These are phyloP conservation scores for Hoplias malabaricus DNA, from an alignment of 2,113 vertebrate genomes.

Conservation along the genomic window DNA sequence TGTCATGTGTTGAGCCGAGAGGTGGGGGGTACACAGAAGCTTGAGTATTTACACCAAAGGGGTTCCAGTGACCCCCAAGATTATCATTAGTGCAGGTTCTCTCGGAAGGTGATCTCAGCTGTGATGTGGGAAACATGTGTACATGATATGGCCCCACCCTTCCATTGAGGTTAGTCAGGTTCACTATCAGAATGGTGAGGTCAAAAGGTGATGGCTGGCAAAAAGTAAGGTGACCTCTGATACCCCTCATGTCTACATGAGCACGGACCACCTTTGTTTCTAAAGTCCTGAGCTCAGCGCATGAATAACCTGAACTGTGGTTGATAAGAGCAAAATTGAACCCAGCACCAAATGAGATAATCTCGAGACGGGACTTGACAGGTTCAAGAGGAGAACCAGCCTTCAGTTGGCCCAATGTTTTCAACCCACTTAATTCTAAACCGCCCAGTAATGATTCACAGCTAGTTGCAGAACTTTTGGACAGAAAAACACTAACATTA, in stretches of 20 bases:
- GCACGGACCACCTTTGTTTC: slow-evolving; percentile 65
- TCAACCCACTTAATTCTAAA: slow-evolving; percentile 46
- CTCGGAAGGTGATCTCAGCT: slow-evolving; percentile 44
- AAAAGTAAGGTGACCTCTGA: slow-evolving; percentile 71
- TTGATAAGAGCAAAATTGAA: slow-evolving; percentile 61
- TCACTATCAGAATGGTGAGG: slow-evolving; percentile 64
- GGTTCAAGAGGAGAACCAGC: slow-evolving; percentile 62
- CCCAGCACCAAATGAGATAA: slow-evolving; percentile 2
- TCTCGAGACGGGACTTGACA: slow-evolving; percentile 64
- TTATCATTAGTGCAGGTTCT: slow-evolving; percentile 70
- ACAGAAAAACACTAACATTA: slow-evolving; percentile 53
- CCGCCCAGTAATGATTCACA: slow-evolving; percentile 58
- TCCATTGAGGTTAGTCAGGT: slow-evolving; percentile 64
- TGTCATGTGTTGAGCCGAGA: slow-evolving; percentile 70
- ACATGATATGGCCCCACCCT: slow-evolving; percentile 67
- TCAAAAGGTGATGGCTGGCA: slow-evolving; percentile 75
- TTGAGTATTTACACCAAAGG: slow-evolving; percentile 62
- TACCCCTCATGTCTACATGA: slow-evolving; percentile 70
- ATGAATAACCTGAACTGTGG: slow-evolving; percentile 52
- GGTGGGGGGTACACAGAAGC: slow-evolving; percentile 60
- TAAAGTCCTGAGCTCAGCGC: slow-evolving; percentile 65
- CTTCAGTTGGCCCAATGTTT: slow-evolving; percentile 56
- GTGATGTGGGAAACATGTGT: slow-evolving; percentile 72
- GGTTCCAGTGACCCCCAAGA: slow-evolving; percentile 77
- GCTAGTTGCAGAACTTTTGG: slow-evolving; percentile 44